Evolutionary conservation across 2,888 invertebrate genomes (phyloP).

Genomic region (Coenonympha glycerion): DNA sequence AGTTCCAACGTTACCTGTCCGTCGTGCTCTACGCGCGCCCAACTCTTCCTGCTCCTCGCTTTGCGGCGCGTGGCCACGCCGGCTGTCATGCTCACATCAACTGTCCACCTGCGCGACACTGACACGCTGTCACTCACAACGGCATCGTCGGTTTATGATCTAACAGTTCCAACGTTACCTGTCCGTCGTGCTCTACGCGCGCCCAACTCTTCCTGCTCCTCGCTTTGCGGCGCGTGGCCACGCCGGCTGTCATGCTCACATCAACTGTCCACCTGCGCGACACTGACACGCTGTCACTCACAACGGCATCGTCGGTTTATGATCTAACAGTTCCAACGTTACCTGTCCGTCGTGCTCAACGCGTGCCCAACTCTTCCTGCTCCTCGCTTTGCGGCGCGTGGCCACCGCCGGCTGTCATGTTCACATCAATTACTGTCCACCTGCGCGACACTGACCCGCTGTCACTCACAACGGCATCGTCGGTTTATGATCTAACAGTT

Average conservation of each 20-base stretch:
- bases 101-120: slow-evolving; percentile 11
- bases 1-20: slow-evolving; percentile 60
- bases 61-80: slow-evolving; percentile 38
- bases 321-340: slow-evolving; percentile 24
- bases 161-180: slow-evolving; percentile 49
- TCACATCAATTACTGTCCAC: slow-evolving; percentile 23
- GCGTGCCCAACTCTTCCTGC: slow-evolving; percentile 60
- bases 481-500: background rate
- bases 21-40: slow-evolving; percentile 64
- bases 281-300: slow-evolving; percentile 22
- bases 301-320: slow-evolving; percentile 15
- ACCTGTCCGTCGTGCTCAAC: slow-evolving; percentile 65
- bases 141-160: slow-evolving; percentile 9
- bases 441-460: slow-evolving; percentile 16
- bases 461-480: slow-evolving; percentile 23
- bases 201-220: slow-evolving; percentile 60
- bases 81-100: slow-evolving; percentile 59
- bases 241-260: slow-evolving; percentile 61
- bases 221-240: slow-evolving; percentile 35
- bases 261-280: slow-evolving; percentile 5
- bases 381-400: slow-evolving; percentile 40
- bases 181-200: slow-evolving; percentile 58
- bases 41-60: slow-evolving; percentile 51
- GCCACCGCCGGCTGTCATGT: slow-evolving; percentile 57
- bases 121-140: slow-evolving; percentile 19